A percentile compares a stretch with the other conserved stretches of the same genome.
Evolutionary conservation across 2,113 vertebrate species (phyloP).

Genomic region (Jaculus jaculus): DNA sequence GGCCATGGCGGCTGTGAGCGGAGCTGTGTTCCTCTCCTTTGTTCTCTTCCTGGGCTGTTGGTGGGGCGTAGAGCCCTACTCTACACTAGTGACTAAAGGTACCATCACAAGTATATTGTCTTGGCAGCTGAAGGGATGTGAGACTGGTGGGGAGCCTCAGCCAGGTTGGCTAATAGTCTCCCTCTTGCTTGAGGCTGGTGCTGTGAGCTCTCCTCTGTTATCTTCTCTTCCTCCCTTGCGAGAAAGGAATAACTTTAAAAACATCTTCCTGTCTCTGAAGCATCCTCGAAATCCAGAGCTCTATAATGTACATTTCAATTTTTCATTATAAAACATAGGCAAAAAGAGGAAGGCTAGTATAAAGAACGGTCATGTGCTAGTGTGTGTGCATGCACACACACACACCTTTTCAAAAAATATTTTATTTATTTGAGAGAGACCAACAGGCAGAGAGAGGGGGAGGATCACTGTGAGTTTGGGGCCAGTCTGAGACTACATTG

Average conservation of each 20-base stretch:
- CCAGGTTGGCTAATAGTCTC: background rate
- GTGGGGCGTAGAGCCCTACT: background rate
- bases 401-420: background rate
- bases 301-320: background rate
- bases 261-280: background rate
- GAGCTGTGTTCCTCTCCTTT: constrained; percentile 11
- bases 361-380: background rate
- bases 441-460: too few relatives aligned
- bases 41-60: constrained; percentile 38
- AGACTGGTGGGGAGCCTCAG: background rate
- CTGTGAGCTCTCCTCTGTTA: background rate
- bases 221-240: background rate
- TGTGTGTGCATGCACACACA: too few relatives aligned
- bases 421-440: too few relatives aligned
- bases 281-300: background rate
- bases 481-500: too few relatives aligned
- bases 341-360: background rate
- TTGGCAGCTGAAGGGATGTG: background rate
- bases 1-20: constrained; percentile 22
- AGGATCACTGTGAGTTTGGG: too few relatives aligned
- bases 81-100: background rate
- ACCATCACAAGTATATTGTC: background rate
- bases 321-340: background rate
- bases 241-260: background rate
- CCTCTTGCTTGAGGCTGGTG: background rate